Evolutionary conservation across 2,888 invertebrate species (phyloP).

Genomic region (Brachypterus glaber): DNA sequence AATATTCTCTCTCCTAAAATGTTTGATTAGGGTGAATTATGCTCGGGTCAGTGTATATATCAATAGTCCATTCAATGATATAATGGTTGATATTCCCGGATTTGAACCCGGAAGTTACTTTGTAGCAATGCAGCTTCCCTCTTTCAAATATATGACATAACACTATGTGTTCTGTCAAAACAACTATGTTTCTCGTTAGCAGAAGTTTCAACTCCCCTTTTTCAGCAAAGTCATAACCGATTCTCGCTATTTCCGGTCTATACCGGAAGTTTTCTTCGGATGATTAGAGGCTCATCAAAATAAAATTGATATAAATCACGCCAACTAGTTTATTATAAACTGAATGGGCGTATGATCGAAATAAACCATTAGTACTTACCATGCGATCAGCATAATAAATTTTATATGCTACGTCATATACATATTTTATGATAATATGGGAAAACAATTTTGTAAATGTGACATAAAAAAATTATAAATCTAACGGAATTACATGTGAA

Average conservation of each 20-base stretch:
- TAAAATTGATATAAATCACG: slow-evolving; percentile 36
- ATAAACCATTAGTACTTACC: slow-evolving; percentile 27
- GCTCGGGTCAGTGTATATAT: too few relatives aligned
- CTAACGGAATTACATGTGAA: slow-evolving; percentile 33
- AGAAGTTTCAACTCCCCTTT: not conserved
- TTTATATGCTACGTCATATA: slow-evolving; percentile 30
- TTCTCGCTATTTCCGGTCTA: slow-evolving; percentile 31
- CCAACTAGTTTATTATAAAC: slow-evolving; percentile 36
- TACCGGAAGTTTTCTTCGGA: slow-evolving; percentile 34
- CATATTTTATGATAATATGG: slow-evolving; percentile 30
- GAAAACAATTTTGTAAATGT: slow-evolving; percentile 35
- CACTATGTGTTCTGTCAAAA: too few relatives aligned
- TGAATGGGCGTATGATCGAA: slow-evolving; percentile 33
- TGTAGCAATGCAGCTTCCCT: too few relatives aligned
- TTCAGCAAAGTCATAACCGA: slow-evolving; percentile 30
- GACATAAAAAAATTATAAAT: slow-evolving; percentile 32
- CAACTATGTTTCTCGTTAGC: too few relatives aligned
- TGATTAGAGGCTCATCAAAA: slow-evolving; percentile 30
- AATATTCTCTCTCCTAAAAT: too few relatives aligned
- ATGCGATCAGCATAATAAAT: slow-evolving; percentile 32
- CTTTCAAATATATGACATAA: too few relatives aligned
- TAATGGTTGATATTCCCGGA: too few relatives aligned
- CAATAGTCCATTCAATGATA: too few relatives aligned
- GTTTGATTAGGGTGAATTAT: too few relatives aligned
- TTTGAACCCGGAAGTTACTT: too few relatives aligned